These are phyloP conservation scores for Clunio marinus DNA, from an alignment of 2,888 invertebrate species.

Conservation along the genomic window DNA sequence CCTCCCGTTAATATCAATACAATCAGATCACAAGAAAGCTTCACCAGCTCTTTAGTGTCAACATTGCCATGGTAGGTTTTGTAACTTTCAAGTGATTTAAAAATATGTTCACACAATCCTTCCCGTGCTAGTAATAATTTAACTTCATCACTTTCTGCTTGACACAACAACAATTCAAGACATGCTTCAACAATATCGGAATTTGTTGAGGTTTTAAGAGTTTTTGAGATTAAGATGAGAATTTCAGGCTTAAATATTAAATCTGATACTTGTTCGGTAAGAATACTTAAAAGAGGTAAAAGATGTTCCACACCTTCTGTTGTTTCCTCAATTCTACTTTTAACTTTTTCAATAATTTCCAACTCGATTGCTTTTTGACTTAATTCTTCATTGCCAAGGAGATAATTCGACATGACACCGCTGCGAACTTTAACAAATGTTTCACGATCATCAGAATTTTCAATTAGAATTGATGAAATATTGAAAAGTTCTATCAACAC, in stretches of 20 bases:
- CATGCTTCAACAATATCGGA: slow-evolving; percentile 71
- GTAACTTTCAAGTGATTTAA: slow-evolving; percentile 67
- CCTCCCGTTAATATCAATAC: slow-evolving; percentile 82
- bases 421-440: slow-evolving; percentile 62
- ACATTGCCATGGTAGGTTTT: slow-evolving; percentile 60
- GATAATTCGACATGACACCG: slow-evolving; percentile 75
- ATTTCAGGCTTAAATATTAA: slow-evolving; percentile 56
- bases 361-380: slow-evolving; percentile 59
- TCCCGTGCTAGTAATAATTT: slow-evolving; percentile 71
- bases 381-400: slow-evolving; percentile 66
- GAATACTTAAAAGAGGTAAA: slow-evolving; percentile 58
- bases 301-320: slow-evolving; percentile 50
- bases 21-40: slow-evolving; percentile 80
- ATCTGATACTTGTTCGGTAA: slow-evolving; percentile 61
- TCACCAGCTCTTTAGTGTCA: slow-evolving; percentile 65
- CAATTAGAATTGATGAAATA: slow-evolving; percentile 46
- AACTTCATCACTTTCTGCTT: slow-evolving; percentile 74
- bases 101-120: slow-evolving; percentile 71
- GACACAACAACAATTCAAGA: slow-evolving; percentile 69
- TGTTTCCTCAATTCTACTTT: slow-evolving; percentile 51
- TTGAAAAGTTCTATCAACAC: slow-evolving; percentile 52
- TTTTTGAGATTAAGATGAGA: slow-evolving; percentile 59
- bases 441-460: slow-evolving; percentile 50
- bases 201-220: slow-evolving; percentile 59
- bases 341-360: slow-evolving; percentile 55